phyloP scores from a whole-genome alignment of 2,888 invertebrate species.

The Gibbula magus region DNA sequence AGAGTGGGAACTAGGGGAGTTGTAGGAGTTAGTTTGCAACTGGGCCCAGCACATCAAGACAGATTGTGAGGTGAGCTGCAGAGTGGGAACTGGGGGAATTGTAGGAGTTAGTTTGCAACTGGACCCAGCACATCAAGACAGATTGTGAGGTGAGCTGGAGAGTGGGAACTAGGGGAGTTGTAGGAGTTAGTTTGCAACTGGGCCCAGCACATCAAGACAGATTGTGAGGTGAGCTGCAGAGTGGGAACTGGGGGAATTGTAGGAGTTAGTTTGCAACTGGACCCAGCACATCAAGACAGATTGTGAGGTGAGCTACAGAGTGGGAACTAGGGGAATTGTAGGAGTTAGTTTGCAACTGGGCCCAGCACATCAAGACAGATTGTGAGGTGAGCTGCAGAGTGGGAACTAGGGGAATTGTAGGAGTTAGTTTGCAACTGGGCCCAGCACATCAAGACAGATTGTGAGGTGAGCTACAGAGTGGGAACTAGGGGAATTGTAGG shows the following conservation, averaged over 20 bases:
- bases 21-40: conserved; percentile 47
- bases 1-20: not conserved
- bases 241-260: not conserved
- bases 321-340: not conserved
- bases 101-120: conserved; percentile 73
- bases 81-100: not conserved
- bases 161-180: not conserved
- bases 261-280: conserved; percentile 77
- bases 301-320: conserved; percentile 79
- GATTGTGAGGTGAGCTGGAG: conserved; percentile 80
- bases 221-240: conserved; percentile 79
- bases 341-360: conserved; percentile 77
- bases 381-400: conserved; percentile 79
- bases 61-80: conserved; percentile 80
- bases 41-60: conserved; percentile 87
- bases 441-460: conserved; percentile 86
- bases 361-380: conserved; percentile 85
- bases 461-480: conserved; percentile 77
- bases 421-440: conserved; percentile 78
- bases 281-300: conserved; percentile 85
- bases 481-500: not conserved
- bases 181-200: conserved; percentile 77
- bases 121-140: conserved; percentile 86
- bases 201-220: conserved; percentile 85
- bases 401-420: not conserved